Evolutionary conservation across 2,797 vertebrate genomes (phyloP).

Genomic region (Yasuhikotakia modesta): DNA sequence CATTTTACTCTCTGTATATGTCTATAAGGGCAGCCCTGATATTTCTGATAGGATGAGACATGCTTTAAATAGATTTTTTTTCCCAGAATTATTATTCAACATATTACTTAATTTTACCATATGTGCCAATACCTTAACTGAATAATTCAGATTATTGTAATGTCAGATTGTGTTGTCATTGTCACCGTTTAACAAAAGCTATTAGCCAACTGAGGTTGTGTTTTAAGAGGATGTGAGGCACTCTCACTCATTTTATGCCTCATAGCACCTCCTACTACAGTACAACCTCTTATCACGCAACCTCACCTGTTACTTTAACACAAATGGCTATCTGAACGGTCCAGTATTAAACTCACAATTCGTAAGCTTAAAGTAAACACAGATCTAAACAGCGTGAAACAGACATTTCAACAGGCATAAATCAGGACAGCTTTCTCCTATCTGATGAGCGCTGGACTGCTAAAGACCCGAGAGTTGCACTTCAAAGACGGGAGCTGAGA

Average conservation of each 20-base stretch:
- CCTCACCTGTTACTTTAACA: conserved; percentile 18
- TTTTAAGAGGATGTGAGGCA: not conserved
- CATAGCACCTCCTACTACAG: no score
- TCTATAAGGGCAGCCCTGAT: no score
- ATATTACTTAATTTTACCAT: no score
- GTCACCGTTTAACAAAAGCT: not conserved
- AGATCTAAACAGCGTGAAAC: conserved; percentile 29
- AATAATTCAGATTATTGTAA: no score
- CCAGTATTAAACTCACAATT: conserved; percentile 20
- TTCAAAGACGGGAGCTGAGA: conserved; percentile 40
- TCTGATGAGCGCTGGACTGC: conserved; percentile 39
- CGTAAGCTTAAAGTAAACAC: conserved; percentile 9
- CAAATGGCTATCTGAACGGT: not conserved
- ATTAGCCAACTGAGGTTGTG: not conserved
- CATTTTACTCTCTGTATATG: no score
- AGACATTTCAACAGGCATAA: conserved; percentile 20
- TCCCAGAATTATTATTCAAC: no score
- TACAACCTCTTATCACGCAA: no score
- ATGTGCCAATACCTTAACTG: no score
- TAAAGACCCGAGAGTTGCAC: conserved; percentile 44
- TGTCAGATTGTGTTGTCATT: no score
- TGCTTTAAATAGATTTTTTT: no score
- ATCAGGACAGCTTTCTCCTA: conserved; percentile 34
- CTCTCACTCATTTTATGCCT: not conserved
- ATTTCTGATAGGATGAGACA: no score